Base-by-base conservation (phyloP, 2,113 vertebrate genomes). In the Erinaceus europaeus region DNA sequence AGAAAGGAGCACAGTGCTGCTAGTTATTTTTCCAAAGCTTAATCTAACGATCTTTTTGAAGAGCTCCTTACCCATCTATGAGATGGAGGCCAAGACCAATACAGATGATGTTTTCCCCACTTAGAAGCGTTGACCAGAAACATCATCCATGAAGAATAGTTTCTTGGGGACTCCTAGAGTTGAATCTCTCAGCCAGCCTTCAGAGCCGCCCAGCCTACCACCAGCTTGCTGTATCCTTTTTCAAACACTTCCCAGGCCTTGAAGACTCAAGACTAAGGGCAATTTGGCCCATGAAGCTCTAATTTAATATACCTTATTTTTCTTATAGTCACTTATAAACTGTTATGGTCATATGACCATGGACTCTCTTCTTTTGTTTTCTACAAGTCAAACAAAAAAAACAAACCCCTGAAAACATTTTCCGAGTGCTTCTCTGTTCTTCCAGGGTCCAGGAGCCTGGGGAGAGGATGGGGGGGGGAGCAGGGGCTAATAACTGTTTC, bases 1-100 rank as follows among this genome's bases (percentile, higher is more conserved):
- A 89, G 82, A 76, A 94, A 81, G 73, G 46, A 86, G 69, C 34
- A 76, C 81, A 93, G 46, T 0, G 21, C 90, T 90, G 90, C 89
- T 86, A 84, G 91, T 48, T 94, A 69, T 93, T 94, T 95, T 94
- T 76, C 87, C 88, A 85, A 81, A 52, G 52, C 53, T 76, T 82
- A 77, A 91, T 68, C 90, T 84, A 81, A 67, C 94, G 14, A 94
- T 80, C 92, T 94, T 92, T 93, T 91, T 84, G 85, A 93, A 80
- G 79, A 90, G 94, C 64, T 88, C 75, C 62, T 89, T 80, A 90
- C 93, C 46, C 91, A 73, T 90, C 59, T 52, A 40, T 36, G 61
- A 44, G 52, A 92, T 79, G 75, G 55, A 69, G 20, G 36, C 42
- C 90, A 94, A 95, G 81, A 91, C 84, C 15, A 88, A 91, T 65